Percentiles rank a stretch among this genome's conserved stretches.
These are phyloP conservation scores for Oncorhynchus clarkii DNA, from an alignment of 2,113 vertebrate genomes.

Conservation along the genomic window DNA sequence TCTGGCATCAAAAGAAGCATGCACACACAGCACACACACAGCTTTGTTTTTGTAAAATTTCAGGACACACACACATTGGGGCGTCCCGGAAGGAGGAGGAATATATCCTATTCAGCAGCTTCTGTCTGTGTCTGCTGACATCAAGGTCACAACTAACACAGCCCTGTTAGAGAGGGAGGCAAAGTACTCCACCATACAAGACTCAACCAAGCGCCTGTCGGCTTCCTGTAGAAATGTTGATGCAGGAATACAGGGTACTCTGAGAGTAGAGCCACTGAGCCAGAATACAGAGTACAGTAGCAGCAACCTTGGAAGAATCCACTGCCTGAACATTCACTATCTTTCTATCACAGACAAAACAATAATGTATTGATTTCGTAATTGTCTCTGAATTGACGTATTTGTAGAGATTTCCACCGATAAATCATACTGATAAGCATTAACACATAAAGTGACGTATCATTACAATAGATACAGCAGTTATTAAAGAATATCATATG, in stretches of 20 bases:
- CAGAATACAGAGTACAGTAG: constrained; percentile 53
- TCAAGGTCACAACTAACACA: constrained; percentile 58
- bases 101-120: constrained; percentile 60
- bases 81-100: constrained; percentile 40
- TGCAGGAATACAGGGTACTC: constrained; percentile 55
- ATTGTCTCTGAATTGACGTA: too few relatives aligned
- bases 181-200: constrained; percentile 57
- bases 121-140: constrained; percentile 60
- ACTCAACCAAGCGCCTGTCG: constrained; percentile 25
- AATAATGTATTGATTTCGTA: too few relatives aligned
- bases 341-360: background rate
- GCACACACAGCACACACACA: background rate
- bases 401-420: too few relatives aligned
- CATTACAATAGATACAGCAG: too few relatives aligned
- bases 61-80: background rate
- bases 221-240: constrained; percentile 60
- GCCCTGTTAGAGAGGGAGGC: constrained; percentile 34
- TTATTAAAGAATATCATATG: too few relatives aligned
- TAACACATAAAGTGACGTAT: too few relatives aligned
- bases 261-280: constrained; percentile 47
- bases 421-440: too few relatives aligned
- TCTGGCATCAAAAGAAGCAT: background rate
- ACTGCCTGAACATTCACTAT: constrained; percentile 34
- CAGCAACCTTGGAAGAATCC: constrained; percentile 49
- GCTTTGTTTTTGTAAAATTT: background rate